Base-by-base conservation (phyloP, 2,113 vertebrate genomes). In the Copsychus sechellarum region DNA sequence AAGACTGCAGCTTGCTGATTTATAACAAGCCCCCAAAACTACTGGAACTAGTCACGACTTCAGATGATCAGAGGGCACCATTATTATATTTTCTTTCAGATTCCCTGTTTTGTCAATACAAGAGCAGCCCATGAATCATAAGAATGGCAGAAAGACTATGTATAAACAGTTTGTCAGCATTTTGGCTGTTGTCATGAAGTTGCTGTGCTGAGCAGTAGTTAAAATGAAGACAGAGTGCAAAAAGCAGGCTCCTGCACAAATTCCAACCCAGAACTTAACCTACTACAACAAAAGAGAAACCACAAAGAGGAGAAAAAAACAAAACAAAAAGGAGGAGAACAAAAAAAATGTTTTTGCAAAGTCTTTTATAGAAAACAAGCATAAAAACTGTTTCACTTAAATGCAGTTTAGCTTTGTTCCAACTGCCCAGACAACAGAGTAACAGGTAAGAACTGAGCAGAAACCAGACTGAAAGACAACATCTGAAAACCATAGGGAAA, bases 381-480 rank as follows among this genome's bases (percentile, higher is more conserved):
- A 70, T 23, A 82, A 76, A 89, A 50, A 82, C 16, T 38, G 22
- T 43, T 65, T 50, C 54, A 70, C 53, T 93, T 66, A 81, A 92
- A 86, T 25, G 56, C 42, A 86, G 66, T 62, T 83, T 69, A 88
- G 58, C 54, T 93, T 88, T 61, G 33, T 36, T 5, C 67, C 69
- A 67, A 18, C 29, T 78, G n/a, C 56, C 20, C 67, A 92, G 45
- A 77, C 42, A 90, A 18, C 40, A 90, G 36, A 88, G 67, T 22
- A 80, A 81, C 1, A 28, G 4, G 0, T 56, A 70, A 94, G 64
- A 83, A 84, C 48, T 64, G 14, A 86, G 53, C 16, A 93, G 54
- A 91, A 96, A 87, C 33, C 79, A 69, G 61, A 95, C 88, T 92
- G 66, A 62, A 96, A 96, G 38, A 12, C 56, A 83, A 54, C 72